These are phyloP conservation scores for Sclerodermus sp. DNA, from an alignment of 2,888 invertebrate species.

Conservation along the genomic window DNA sequence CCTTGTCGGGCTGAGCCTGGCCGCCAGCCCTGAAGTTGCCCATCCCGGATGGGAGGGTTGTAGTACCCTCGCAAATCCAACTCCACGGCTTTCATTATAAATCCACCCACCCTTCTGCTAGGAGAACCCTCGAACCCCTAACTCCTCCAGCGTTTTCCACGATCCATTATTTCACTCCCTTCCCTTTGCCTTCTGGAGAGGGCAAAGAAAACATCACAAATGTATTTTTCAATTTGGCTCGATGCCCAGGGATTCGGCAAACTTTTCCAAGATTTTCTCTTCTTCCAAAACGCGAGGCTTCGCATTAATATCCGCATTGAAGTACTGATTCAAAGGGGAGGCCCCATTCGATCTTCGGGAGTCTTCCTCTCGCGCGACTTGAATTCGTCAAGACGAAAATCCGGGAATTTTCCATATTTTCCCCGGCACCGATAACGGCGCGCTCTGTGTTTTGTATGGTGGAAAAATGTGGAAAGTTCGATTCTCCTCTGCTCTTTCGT, in stretches of 20 bases:
- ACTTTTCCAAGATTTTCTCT: background rate
- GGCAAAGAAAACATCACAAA: slow-evolving; percentile 52
- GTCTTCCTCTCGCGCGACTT: too few species aligned
- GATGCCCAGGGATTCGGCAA: slow-evolving; percentile 43
- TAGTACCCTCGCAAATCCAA: slow-evolving; percentile 54
- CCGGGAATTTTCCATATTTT: too few species aligned
- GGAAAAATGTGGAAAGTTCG: too few species aligned
- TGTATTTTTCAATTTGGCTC: slow-evolving; percentile 57
- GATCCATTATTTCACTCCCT: slow-evolving; percentile 53
- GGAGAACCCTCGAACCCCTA: slow-evolving; percentile 41
- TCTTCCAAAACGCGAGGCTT: background rate
- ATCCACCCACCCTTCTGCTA: slow-evolving; percentile 45
- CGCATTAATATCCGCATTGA: too few species aligned
- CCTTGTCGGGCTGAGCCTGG: slow-evolving; percentile 35
- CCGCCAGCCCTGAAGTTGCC: slow-evolving; percentile 21
- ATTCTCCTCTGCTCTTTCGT: too few species aligned
- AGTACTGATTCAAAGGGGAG: slow-evolving; percentile 19
- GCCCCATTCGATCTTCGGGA: background rate
- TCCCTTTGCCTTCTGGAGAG: slow-evolving; percentile 27
- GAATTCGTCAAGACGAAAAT: slow-evolving; percentile 3
- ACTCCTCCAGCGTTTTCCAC: slow-evolving; percentile 51
- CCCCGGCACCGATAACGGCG: too few species aligned
- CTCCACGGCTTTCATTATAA: slow-evolving; percentile 57
- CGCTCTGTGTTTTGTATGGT: too few species aligned
- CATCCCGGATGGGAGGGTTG: slow-evolving; percentile 35